These are phyloP conservation scores for Eulacestoma nigropectus DNA, from an alignment of 2,113 vertebrate species.

Conservation along the genomic window DNA sequence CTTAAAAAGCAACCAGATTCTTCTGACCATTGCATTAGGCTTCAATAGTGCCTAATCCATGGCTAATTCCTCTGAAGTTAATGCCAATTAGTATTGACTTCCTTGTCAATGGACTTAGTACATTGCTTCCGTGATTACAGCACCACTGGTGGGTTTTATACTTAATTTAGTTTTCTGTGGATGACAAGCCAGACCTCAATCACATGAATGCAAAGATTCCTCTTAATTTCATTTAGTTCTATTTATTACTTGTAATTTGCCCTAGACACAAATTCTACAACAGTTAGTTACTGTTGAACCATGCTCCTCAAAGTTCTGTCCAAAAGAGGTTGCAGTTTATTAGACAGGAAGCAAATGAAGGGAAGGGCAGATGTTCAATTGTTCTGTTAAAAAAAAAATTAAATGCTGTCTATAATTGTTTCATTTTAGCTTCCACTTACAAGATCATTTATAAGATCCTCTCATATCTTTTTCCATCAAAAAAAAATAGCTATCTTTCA, in stretches of 20 bases:
- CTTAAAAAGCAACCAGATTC: neutral
- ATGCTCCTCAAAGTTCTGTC: neutral
- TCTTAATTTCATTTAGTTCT: neutral
- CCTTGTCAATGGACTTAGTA: neutral
- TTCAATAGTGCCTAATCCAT: neutral
- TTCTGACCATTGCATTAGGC: neutral
- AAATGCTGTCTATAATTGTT: neutral
- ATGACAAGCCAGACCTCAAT: neutral
- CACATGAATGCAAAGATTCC: neutral
- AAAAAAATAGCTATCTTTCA: neutral
- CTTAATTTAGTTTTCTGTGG: neutral
- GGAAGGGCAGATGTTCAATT: neutral
- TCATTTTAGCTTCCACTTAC: neutral
- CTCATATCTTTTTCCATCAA: neutral
- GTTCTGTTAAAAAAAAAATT: neutral
- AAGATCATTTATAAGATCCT: neutral
- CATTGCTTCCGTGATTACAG: neutral
- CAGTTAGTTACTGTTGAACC: neutral
- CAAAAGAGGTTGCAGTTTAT: neutral
- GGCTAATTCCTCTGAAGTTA: neutral
- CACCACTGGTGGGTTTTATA: neutral
- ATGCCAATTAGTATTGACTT: neutral
- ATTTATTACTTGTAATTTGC: slow-evolving; percentile 10
- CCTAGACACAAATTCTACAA: neutral
- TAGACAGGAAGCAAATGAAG: neutral